Conservation (phyloP, 2,113 vertebrate species). For the human region GRCh38 chr2:225779501-225780000, state of each 20-base stretch:
- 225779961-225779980: neutral
- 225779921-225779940: slow-evolving; percentile 10
- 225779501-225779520: neutral
- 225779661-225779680: neutral
- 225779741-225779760: neutral
- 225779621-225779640: neutral
- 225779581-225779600: neutral
- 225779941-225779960: neutral
- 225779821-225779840: neutral
- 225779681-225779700: neutral
- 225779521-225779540: neutral
- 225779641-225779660: neutral
- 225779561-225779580: neutral
- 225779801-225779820: neutral
- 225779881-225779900: neutral
- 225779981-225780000: neutral
- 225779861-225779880: neutral
- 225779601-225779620: neutral
- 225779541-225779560: neutral
- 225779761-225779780: neutral
- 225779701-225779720: neutral
- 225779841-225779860: neutral
- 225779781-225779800: neutral
- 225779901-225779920: neutral
- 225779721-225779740: neutral